Evolutionary conservation across 2,113 vertebrate genomes (phyloP), one percentile per base, ranked within the genome.

Genomic region (Triplophysa dalaica): DNA sequence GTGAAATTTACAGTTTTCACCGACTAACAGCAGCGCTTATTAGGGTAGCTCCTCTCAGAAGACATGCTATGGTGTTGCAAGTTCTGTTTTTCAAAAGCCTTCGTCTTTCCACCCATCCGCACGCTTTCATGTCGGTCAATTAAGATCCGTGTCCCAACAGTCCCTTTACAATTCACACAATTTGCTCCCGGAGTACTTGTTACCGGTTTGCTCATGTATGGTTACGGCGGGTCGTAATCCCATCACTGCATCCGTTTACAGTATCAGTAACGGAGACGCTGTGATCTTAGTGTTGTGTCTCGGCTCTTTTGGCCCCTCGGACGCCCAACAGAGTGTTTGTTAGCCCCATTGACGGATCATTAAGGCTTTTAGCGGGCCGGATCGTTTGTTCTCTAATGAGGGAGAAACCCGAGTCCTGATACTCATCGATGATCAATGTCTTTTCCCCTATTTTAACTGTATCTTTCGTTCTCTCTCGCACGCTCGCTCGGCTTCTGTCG

Each of bases 371-470:
- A 82, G 50, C 45, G n/a, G 13, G 29, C 33, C 69, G 56, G 65
- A 70, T 77, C 67, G 63, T 77, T 82, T 77, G 67, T 77, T 56
- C 45, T 64, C 75, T 78, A 78, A 82, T 78, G 81, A 82, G 74
- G 22, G 24, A 68, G 67, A 62, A 77, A 76, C 16, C 4, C 14
- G 21, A 77, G 26, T 38, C 56, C 54, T 77, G 81, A 82, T 78
- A 64, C 43, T 38, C 58, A 82, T 78, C 61, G 75, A 63, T 82
- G 75, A 78, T 82, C 81, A 78, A 78, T 78, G 68, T 70, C 43
- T 62, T 48, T 38, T 60, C 52, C 19, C 58, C 52, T 54, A 54
- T 66, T 62, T 64, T 29, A 43, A 26, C 26, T 58, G 66, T 75
- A 43, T 69, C 61, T 54, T 41, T 66, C 11, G 17, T 17, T 66